Conservation (phyloP, 2,888 invertebrate genomes). For the Frankliniella fusca region DNA sequence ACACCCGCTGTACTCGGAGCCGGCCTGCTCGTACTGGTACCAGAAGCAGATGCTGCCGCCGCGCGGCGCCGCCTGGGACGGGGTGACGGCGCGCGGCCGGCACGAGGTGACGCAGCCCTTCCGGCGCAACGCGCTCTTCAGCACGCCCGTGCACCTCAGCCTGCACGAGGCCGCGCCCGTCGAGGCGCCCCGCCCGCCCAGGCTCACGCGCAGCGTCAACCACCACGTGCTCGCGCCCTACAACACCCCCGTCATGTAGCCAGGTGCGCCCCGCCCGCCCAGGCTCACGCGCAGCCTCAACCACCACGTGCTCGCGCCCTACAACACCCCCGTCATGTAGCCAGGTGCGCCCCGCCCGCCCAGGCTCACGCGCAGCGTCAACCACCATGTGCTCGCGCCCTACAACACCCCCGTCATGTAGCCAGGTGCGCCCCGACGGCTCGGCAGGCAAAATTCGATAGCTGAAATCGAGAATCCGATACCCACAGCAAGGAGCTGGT, state of each 20-base stretch:
- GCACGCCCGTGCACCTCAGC: background rate
- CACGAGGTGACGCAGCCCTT: conserved; percentile 9
- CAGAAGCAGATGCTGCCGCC: conserved; percentile 18
- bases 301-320: background rate
- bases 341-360: background rate
- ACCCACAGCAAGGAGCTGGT: no score
- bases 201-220: background rate
- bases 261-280: background rate
- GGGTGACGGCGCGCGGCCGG: background rate
- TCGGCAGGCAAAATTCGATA: no score
- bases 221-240: background rate
- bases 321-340: conserved; percentile 7
- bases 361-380: background rate
- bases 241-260: conserved; percentile 6
- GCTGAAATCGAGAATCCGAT: no score
- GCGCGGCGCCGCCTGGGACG: background rate
- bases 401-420: conserved; percentile 5
- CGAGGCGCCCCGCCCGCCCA: background rate
- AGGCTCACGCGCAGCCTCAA: background rate
- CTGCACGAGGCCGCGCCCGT: background rate
- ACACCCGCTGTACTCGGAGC: conserved; percentile 5
- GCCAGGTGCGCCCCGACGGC: no score
- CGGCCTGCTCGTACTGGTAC: conserved; percentile 2
- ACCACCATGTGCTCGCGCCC: background rate
- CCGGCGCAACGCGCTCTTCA: conserved; percentile 20